Evolutionary conservation across 2,888 invertebrate species (phyloP).

Genomic region (Tipula vernalis): DNA sequence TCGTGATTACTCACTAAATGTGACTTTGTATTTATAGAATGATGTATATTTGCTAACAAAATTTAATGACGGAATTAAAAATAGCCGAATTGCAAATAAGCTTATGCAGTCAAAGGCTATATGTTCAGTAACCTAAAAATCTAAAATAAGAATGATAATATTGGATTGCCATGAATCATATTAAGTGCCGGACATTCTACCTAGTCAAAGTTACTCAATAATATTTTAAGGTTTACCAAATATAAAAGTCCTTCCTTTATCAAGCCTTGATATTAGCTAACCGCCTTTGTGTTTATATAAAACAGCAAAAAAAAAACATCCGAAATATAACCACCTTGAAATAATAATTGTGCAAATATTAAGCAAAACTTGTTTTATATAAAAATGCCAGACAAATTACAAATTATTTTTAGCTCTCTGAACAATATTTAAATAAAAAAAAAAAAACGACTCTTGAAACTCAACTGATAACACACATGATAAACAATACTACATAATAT

Average conservation of each 20-base stretch:
- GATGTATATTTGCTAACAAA: neutral
- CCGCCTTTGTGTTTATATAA: neutral
- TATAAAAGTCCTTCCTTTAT: neutral
- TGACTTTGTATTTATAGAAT: neutral
- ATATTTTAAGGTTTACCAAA: neutral
- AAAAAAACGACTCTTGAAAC: neutral
- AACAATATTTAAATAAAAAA: neutral
- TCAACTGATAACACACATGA: neutral
- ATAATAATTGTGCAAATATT: neutral
- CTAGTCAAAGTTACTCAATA: neutral
- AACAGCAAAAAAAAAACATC: neutral
- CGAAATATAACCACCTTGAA: neutral
- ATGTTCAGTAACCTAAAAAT: neutral
- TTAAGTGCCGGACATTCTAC: neutral
- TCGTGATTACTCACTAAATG: neutral
- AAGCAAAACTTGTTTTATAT: neutral
- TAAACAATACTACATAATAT: neutral
- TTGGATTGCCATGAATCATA: too few species aligned
- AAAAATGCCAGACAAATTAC: neutral
- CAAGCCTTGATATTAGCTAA: neutral
- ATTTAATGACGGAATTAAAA: neutral
- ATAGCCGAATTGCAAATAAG: neutral
- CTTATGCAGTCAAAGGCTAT: neutral
- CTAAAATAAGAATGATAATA: neutral
- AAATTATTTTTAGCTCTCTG: neutral